Percentiles rank a stretch among this genome's conserved stretches.
Conservation (phyloP, 2,797 vertebrate genomes). For the Salarias fasciatus region DNA sequence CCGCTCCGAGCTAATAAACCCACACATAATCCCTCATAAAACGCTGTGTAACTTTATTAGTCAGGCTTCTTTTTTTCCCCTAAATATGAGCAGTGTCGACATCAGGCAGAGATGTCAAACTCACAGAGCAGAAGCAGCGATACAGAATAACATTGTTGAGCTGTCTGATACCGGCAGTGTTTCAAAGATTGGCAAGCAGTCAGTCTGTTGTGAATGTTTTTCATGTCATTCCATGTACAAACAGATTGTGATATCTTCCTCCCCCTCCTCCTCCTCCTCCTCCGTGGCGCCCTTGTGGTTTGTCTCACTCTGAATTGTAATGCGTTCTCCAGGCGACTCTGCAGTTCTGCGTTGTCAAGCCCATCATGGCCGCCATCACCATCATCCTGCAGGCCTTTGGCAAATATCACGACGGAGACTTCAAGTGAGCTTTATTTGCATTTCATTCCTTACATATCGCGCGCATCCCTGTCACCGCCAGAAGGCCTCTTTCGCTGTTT, state of each 20-base stretch:
- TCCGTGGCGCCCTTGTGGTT: slow-evolving; percentile 34
- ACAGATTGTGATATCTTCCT: slow-evolving; percentile 6
- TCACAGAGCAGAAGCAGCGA: neutral
- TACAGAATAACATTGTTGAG: neutral
- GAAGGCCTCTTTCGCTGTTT: slow-evolving; percentile 45
- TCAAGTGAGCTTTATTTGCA: slow-evolving; percentile 88
- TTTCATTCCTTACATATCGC: slow-evolving; percentile 38
- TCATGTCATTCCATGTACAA: slow-evolving; percentile 17
- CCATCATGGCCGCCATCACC: slow-evolving; percentile 93
- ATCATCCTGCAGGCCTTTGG: slow-evolving; percentile 94
- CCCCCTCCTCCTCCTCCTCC: slow-evolving; percentile 3
- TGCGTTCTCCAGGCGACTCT: slow-evolving; percentile 90
- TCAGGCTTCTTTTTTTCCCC: neutral
- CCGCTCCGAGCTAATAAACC: neutral
- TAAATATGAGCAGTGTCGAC: neutral
- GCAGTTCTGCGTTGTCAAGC: slow-evolving; percentile 98
- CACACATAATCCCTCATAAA: neutral
- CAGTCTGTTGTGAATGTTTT: slow-evolving; percentile 8
- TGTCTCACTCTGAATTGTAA: slow-evolving; percentile 45
- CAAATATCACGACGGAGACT: slow-evolving; percentile 97
- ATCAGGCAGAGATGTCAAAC: neutral
- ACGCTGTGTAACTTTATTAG: neutral
- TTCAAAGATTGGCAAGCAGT: neutral
- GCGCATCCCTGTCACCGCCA: slow-evolving; percentile 26
- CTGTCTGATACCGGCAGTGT: neutral